Evolutionary conservation across 2,888 invertebrate genomes (phyloP), one percentile per base, ranked within the genome.

Genomic region (Nematopogon swammerdamellus): DNA sequence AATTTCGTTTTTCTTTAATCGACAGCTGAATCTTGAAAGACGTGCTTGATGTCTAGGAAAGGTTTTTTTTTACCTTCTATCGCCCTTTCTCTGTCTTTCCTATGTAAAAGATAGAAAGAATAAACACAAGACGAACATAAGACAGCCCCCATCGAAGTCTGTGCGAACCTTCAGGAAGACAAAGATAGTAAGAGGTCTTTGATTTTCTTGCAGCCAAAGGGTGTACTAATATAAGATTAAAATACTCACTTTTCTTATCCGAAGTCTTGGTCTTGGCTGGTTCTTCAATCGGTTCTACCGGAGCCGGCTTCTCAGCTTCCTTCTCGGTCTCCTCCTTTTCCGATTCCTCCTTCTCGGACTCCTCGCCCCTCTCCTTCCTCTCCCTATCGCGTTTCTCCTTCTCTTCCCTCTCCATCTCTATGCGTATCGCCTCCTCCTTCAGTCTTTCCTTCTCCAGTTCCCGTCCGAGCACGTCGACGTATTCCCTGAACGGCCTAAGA

Each of bases 401-500:
- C 52, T 67, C 70, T 47, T 57, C 57, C 53, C 65, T 66, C 47
- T 63, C 60, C 56, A 66, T 72, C 52, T 65, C 66, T 55, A 66
- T 60, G 45, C 61, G 58, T 47, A 70, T 72, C 50, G 77, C 67
- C 55, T 83, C 82, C 29, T 82, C 79, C 57, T 83, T 83, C 51
- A 80, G 80, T 56, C 80, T 84, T 52, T 81, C 71, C 54, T 85
- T 83, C 56, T 85, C 83, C 44, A 89, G 75, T 60, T 85, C 83
- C 54, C 82, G 82, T 36, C 84, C 85, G 54, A 88, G 72, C 58
- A 82, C 80, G 30, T 79, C 79, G 25, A 91, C 83, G 64, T 88
- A 88, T 55, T 89, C 86, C 63, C 86, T 88, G 54, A 94, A 83
- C 51, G 89, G 88, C 60, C 88, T 87, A 4, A 88, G 68, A 1